phyloP scores from a whole-genome alignment of 2,888 invertebrate species.

The Cryptocheilus praepositus region DNA sequence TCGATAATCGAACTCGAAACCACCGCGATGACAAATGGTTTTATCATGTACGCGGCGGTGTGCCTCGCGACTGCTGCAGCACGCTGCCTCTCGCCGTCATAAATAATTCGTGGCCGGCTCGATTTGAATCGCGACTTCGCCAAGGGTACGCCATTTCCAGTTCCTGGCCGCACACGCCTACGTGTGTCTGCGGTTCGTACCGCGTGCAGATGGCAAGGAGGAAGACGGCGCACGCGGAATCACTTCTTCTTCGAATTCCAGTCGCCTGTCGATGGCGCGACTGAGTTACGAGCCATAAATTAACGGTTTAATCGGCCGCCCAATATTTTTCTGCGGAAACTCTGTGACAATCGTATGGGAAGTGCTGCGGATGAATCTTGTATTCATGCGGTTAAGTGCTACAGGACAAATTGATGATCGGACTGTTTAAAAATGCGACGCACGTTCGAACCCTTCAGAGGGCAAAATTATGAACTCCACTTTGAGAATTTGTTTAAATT shows the following conservation, averaged over 20 bases:
- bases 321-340: neutral
- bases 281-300: slow-evolving; percentile 4
- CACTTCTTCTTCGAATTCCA: neutral
- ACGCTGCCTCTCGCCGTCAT: slow-evolving; percentile 27
- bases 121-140: slow-evolving; percentile 39
- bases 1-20: slow-evolving; percentile 55
- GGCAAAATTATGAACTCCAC: too few relatives aligned
- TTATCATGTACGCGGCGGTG: slow-evolving; percentile 38
- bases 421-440: too few relatives aligned
- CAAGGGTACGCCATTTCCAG: slow-evolving; percentile 36
- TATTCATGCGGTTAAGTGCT: too few relatives aligned
- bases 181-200: neutral
- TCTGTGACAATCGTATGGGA: neutral
- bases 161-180: slow-evolving; percentile 16
- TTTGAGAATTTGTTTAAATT: too few relatives aligned
- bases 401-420: too few relatives aligned
- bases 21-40: slow-evolving; percentile 51
- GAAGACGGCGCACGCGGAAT: neutral
- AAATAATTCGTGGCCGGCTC: slow-evolving; percentile 47
- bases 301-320: neutral
- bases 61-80: slow-evolving; percentile 11
- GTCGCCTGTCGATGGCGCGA: slow-evolving; percentile 4
- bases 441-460: too few relatives aligned
- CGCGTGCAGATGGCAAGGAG: slow-evolving; percentile 3
- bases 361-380: too few relatives aligned